Conservation (phyloP, 2,113 vertebrate species). For the Chrysochloris asiatica region DNA sequence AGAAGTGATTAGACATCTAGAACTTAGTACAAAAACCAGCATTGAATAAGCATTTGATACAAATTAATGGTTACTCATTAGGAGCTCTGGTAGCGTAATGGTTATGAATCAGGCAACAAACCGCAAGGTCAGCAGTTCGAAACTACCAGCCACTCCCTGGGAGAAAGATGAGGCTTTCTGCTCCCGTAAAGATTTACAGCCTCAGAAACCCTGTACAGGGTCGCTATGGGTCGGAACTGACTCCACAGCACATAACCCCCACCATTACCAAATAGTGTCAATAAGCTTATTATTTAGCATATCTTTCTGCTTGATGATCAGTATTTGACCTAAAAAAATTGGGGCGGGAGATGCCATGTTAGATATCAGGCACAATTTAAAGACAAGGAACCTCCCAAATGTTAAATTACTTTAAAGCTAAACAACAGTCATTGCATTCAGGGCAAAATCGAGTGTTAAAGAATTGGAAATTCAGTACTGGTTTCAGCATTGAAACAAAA, state of each 20-base stretch:
- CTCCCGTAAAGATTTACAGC: no score
- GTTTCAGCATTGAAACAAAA: conserved; percentile 39
- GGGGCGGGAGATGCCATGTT: neutral
- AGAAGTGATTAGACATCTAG: no score
- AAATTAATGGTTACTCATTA: neutral
- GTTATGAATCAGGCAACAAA: no score
- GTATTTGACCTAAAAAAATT: neutral
- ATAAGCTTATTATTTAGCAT: neutral
- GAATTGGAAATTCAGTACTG: neutral
- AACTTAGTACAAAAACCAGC: neutral
- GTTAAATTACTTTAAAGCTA: neutral
- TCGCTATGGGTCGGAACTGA: no score
- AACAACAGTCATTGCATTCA: neutral
- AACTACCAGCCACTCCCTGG: no score
- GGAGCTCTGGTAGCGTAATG: no score
- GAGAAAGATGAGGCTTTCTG: no score
- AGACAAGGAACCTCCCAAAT: neutral
- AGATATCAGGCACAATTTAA: neutral
- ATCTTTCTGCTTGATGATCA: neutral
- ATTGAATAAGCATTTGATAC: neutral
- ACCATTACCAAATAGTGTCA: neutral
- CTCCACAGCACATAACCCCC: no score
- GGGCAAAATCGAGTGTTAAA: neutral
- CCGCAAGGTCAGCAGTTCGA: no score
- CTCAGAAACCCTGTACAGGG: no score